Base-by-base conservation (phyloP, 2,113 vertebrate species). In the Vicugna pacos region DNA sequence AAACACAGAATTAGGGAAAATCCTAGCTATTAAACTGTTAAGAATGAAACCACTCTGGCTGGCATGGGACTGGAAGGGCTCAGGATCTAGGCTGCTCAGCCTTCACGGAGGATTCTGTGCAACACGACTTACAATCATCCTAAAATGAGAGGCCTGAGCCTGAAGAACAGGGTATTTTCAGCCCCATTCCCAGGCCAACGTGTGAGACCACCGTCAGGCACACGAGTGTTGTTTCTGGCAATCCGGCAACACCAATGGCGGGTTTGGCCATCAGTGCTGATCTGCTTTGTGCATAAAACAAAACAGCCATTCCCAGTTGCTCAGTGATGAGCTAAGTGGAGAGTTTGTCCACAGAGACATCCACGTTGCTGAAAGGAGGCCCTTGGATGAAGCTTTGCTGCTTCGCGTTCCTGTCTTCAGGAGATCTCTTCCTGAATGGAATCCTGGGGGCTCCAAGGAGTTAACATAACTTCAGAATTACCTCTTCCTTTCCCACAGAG, bases 391-490 rank as follows among this genome's bases (percentile, higher is more conserved):
- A 95, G 62, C 50, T 38, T 70, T 1, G 32, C 26, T 35, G 69
- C 16, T 48, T 14, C 16, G 5, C 54, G 35, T 30, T 54, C 8
- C 30, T 90, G 14, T n/a, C 22, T 50, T 24, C 26, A 84, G 22
- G 30, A 15, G 56, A 1, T 48, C 28, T 75, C 64, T 38, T 50
- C 19, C 67, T 65, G 32, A 93, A 4, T 35, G 16, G 65, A 84
- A n/a, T 76, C 52, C 62, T 42, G 20, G 48, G 30, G 22, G 1
- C 35, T 73, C n/a, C 77, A 84, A 97, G 90, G 95, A 91, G 94
- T 97, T 97, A 96, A 97, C 19, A 50, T 3, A 60, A 7, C 30
- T 52, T 85, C 46, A 32, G 76, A 50, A 19, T 60, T 32, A 42
- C 73, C 65, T 96, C 35, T 26, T 15, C 42, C n/a, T 79, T 81